Base-by-base conservation (phyloP, 2,888 invertebrate species). In the Acleris cristana region DNA sequence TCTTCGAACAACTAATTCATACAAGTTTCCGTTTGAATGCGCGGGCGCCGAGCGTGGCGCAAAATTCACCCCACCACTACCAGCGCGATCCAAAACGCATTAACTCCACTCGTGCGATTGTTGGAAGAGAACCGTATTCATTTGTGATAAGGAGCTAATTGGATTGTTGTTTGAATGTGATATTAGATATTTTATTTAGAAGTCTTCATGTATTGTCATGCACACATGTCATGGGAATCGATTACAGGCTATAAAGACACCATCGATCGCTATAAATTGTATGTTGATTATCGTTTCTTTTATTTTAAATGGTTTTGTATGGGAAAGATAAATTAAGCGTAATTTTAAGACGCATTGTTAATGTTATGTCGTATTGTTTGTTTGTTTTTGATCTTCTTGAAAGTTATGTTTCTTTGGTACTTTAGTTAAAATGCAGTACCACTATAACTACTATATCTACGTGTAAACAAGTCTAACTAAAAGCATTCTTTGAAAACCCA, bases 181-280 rank as follows among this genome's bases (percentile, higher is more conserved):
- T 16, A 34, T 57, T 12, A 1, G 52, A 10, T 26, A 8, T 57
- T 62, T 45, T 53, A 7, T 4, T 14, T 2, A n/a, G 26, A 21
- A 7, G 4, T n/a, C 12, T 18, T 18, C 1, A 26, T 44, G 44
- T 61, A 66, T 57, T 67, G 62, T 67, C 62, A 58, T 67, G 54
- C 58, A 62, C 67, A 67, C 62, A 67, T 67, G 67, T 67, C 67
- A 67, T 67, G 67, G 67, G 67, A 67, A 67, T 67, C 67, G 67
- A 67, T 67, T 67, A 67, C 57, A 67, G 67, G 54, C 58, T 30
- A 63, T 67, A 67, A 62, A 67, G 67, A 67, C 67, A 63, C 67
- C 67, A 67, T 67, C 67, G 67, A 67, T 67, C 18, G 48, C 40
- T 34, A 67, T 67, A 67, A 67, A 67, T 67, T 58, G 67, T 67